These are phyloP conservation scores for Metellina segmentata DNA, from an alignment of 2,888 invertebrate genomes.

Conservation along the genomic window DNA sequence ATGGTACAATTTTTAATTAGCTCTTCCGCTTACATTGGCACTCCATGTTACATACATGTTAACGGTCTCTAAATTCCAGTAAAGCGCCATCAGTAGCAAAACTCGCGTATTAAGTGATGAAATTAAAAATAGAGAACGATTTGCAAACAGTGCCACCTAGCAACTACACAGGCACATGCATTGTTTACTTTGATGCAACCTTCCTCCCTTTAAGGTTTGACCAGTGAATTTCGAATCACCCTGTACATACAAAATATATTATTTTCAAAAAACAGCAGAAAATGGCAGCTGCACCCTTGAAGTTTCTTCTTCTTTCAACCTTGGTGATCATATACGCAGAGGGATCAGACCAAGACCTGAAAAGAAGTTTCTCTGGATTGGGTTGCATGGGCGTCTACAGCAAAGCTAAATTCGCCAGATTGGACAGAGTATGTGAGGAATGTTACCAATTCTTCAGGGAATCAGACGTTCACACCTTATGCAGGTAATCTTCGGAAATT, in stretches of 20 bases:
- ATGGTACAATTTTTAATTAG: too few relatives aligned
- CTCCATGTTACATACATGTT: too few relatives aligned
- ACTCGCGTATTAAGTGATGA: too few relatives aligned
- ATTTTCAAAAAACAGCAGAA: background rate
- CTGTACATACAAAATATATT: too few relatives aligned
- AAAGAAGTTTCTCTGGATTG: conserved; percentile 51
- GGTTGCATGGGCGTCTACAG: conserved; percentile 71
- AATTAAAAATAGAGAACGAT: too few relatives aligned
- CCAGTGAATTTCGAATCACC: background rate
- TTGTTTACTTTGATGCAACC: too few relatives aligned
- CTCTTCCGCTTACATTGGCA: too few relatives aligned
- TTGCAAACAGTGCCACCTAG: too few relatives aligned
- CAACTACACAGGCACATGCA: too few relatives aligned
- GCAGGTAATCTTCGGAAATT: background rate
- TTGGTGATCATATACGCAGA: background rate
- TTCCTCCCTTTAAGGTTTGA: background rate
- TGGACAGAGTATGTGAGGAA: conserved; percentile 3
- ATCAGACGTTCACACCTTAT: background rate
- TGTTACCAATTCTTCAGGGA: conserved; percentile 1
- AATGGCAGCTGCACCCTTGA: background rate
- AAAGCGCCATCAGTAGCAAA: too few relatives aligned
- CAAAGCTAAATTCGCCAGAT: background rate
- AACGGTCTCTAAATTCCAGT: too few relatives aligned
- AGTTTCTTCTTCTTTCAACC: background rate
- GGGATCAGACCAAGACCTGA: conserved; percentile 3